Evolutionary conservation across 2,888 invertebrate species (phyloP), one percentile per base, ranked within the genome.

Genomic region (Yponomeuta malinellus): DNA sequence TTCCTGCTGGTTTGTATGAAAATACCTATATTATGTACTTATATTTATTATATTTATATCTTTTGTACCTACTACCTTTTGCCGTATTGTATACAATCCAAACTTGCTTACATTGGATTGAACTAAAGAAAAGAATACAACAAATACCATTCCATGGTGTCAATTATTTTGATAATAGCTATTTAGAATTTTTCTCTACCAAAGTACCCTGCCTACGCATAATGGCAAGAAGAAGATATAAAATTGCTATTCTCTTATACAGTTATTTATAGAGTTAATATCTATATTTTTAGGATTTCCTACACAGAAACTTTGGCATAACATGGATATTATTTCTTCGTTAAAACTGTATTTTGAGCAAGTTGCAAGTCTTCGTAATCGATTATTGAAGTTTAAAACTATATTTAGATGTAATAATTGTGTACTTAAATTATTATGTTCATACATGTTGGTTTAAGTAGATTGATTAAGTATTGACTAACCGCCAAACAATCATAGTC

Each of bases 81-180:
- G 15, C 52, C 52, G 43, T 59, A 59, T 59, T 2, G 52, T 59
- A 59, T 59, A 59, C 52, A 59, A 59, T 59, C 5, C 52, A 15
- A 12, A 59, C 52, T 59, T 59, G 52, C 15, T 15, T 59, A 59
- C 15, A 15, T 59, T 2, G 15, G 8, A 59, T 15, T 15, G 12
- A 59, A 59, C 52, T 59, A 59, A 59, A 65, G 5, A 12, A 12
- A 33, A 31, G 29, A 33, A 31, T 9, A 64, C 23, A 79, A 79
- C 76, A 76, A 81, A 85, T 43, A 88, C 87, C 86, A 87, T 83
- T 81, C 79, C 80, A 79, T 80, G 15, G 80, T 81, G 90, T 90
- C 90, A 90, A 90, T 90, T 89, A 86, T 80, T 79, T 80, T 81
- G 78, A 83, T 82, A 81, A 68, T 68, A 68, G 68, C 10, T 48